phyloP scores from a whole-genome alignment of 2,888 invertebrate genomes.

The Dorcus hopei region DNA sequence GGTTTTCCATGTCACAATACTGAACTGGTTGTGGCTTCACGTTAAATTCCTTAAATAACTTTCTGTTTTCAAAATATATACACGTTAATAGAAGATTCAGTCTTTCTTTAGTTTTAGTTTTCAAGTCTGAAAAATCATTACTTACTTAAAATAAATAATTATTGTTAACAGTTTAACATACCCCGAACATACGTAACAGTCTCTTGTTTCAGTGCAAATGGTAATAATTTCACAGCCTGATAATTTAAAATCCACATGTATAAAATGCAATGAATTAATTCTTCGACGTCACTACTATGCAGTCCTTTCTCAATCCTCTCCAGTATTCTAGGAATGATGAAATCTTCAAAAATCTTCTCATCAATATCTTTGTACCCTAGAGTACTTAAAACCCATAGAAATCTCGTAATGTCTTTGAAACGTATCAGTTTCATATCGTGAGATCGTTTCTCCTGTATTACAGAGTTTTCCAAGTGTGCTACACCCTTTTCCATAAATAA shows the following conservation, averaged over 20 bases:
- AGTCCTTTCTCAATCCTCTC: slow-evolving; percentile 32
- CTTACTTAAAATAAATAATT: neutral
- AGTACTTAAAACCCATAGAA: slow-evolving; percentile 47
- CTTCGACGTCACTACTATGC: slow-evolving; percentile 33
- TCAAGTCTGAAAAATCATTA: slow-evolving; percentile 27
- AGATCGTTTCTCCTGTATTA: slow-evolving; percentile 18
- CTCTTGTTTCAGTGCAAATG: slow-evolving; percentile 30
- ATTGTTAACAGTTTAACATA: slow-evolving; percentile 7
- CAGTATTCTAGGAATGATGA: slow-evolving; percentile 38
- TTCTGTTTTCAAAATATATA: slow-evolving; percentile 44
- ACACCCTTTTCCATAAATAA: slow-evolving; percentile 38
- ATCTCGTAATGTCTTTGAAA: slow-evolving; percentile 49
- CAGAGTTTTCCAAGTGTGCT: slow-evolving; percentile 30
- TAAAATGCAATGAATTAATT: slow-evolving; percentile 41
- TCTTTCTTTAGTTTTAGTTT: slow-evolving; percentile 25
- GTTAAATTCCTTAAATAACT: slow-evolving; percentile 36
- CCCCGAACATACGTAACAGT: slow-evolving; percentile 19
- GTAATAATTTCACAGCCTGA: slow-evolving; percentile 38
- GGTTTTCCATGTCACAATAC: slow-evolving; percentile 29
- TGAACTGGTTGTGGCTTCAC: slow-evolving; percentile 25
- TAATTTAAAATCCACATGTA: slow-evolving; percentile 49
- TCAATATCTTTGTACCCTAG: slow-evolving; percentile 37
- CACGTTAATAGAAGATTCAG: slow-evolving; percentile 45
- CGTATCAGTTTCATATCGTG: slow-evolving; percentile 32
- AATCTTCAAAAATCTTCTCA: slow-evolving; percentile 31